These are phyloP conservation scores for Vannuccia rotundouncinata DNA, from an alignment of 2,888 invertebrate species.

Conservation along the genomic window DNA sequence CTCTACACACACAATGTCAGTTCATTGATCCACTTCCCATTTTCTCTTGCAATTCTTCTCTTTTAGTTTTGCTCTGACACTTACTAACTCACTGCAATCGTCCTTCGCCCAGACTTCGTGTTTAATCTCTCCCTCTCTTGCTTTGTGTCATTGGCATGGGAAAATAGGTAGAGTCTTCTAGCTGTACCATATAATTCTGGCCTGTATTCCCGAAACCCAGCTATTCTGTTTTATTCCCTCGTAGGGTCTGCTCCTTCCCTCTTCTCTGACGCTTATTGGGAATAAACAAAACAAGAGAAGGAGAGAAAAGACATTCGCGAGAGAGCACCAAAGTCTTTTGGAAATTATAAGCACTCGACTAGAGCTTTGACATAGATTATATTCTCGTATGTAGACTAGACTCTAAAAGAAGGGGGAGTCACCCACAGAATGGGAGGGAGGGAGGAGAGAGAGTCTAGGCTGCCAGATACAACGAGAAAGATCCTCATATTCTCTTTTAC, in stretches of 20 bases:
- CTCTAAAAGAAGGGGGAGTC: neutral
- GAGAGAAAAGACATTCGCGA: neutral
- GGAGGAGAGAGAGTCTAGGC: neutral
- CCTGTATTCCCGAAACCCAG: no score
- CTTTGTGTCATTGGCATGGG: neutral
- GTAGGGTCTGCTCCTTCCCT: no score
- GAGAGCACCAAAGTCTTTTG: neutral
- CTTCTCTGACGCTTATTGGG: neutral
- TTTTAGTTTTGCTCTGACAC: neutral
- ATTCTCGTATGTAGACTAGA: neutral
- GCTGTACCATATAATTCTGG: no score
- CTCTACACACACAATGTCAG: neutral
- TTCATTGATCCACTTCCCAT: constrained; percentile 2
- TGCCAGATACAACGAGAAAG: neutral
- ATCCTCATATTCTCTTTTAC: neutral
- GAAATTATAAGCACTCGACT: neutral
- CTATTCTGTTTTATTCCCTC: no score
- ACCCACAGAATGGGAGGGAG: neutral
- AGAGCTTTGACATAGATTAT: constrained; percentile 11
- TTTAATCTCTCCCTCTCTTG: neutral
- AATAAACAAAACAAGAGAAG: neutral
- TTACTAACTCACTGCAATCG: neutral
- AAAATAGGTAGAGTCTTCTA: neutral
- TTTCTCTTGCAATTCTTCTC: neutral
- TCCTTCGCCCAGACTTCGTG: neutral